Evolutionary conservation across 2,888 invertebrate species (phyloP).

Genomic region (Ctenicera cuprea): DNA sequence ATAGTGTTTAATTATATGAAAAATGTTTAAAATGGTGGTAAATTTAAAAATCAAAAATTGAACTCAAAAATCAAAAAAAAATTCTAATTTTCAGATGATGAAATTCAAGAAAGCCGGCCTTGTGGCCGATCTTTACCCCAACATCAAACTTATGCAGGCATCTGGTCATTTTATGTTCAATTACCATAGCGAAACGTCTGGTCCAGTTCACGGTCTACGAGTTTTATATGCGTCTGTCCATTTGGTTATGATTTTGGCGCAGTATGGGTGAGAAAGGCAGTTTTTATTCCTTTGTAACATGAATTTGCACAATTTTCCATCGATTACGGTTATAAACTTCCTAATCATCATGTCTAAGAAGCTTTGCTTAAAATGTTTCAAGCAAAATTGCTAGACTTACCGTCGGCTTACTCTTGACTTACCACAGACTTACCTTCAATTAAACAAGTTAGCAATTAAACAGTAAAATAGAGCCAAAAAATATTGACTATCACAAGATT

Average conservation of each 20-base stretch:
- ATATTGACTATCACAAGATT: no score
- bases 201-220: constrained; percentile 75
- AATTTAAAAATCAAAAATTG: no score
- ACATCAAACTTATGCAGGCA: constrained; percentile 85
- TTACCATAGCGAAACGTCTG: constrained; percentile 79
- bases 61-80: no score
- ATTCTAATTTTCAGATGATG: constrained; percentile 66
- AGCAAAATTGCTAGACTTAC: no score
- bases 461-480: no score
- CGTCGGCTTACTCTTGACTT: no score
- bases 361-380: no score
- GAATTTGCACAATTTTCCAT: background rate
- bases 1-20: background rate
- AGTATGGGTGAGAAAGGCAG: constrained; percentile 74
- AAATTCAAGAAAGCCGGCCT: constrained; percentile 79
- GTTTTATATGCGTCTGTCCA: constrained; percentile 78
- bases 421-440: no score
- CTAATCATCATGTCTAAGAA: no score
- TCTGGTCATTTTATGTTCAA: constrained; percentile 88
- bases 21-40: background rate
- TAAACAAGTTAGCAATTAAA: no score
- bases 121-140: constrained; percentile 89
- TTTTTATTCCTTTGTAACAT: background rate
- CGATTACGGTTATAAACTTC: no score
- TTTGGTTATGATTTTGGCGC: constrained; percentile 77